These are phyloP conservation scores for Berghia stephanieae DNA, from an alignment of 1,140 invertebrate genomes.

Conservation along the genomic window DNA sequence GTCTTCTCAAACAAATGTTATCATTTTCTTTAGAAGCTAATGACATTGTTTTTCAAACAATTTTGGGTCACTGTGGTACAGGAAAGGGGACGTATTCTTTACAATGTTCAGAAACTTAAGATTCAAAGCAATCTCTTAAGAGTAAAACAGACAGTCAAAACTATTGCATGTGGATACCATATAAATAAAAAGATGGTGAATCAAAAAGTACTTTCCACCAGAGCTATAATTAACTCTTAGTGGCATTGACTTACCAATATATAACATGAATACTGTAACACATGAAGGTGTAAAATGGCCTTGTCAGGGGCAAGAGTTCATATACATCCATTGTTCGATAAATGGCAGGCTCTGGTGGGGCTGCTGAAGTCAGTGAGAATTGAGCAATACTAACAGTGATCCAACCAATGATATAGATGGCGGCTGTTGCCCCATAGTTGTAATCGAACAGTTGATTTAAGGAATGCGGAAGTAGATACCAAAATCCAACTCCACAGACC, in stretches of 20 bases:
- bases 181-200: too few species aligned
- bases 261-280: slow-evolving; percentile 55
- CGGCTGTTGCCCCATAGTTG: slow-evolving; percentile 53
- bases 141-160: too few species aligned
- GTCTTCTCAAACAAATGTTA: too few species aligned
- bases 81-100: too few species aligned
- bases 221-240: background rate
- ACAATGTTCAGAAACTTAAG: too few species aligned
- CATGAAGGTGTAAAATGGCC: slow-evolving; percentile 61
- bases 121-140: too few species aligned
- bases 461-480: slow-evolving; percentile 58
- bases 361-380: slow-evolving; percentile 61
- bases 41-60: too few species aligned
- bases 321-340: slow-evolving; percentile 63
- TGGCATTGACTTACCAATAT: slow-evolving; percentile 47
- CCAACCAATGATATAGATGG: slow-evolving; percentile 64
- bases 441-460: slow-evolving; percentile 50
- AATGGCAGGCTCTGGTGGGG: slow-evolving; percentile 65
- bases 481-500: slow-evolving; percentile 56
- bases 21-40: too few species aligned
- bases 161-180: too few species aligned
- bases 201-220: too few species aligned
- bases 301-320: slow-evolving; percentile 60
- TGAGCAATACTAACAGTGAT: slow-evolving; percentile 62
- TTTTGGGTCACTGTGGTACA: too few species aligned